A percentile compares a stretch with the other conserved stretches of the same genome.
Conservation (phyloP, 2,888 invertebrate genomes). For the Erannis defoliaria region DNA sequence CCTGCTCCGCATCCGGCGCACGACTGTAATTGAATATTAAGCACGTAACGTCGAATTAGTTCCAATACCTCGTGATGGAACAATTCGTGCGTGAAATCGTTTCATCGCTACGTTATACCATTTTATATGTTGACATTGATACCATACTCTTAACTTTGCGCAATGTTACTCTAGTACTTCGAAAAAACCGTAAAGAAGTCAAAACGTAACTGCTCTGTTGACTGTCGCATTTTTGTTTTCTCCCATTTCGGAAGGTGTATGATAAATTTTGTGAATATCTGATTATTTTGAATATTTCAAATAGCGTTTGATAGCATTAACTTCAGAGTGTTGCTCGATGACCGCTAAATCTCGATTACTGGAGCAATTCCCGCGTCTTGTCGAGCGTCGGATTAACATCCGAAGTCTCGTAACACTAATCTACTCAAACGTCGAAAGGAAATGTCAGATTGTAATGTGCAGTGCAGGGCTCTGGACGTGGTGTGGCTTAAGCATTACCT, state of each 20-base stretch:
- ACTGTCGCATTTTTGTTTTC: not conserved
- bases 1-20: conserved; percentile 62
- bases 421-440: conserved; percentile 86
- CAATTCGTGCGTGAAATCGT: conserved; percentile 50
- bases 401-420: conserved; percentile 83
- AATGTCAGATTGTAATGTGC: conserved; percentile 86
- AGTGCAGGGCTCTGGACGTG: conserved; percentile 76
- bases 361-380: conserved; percentile 80
- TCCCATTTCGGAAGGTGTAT: not conserved
- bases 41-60: conserved; percentile 53
- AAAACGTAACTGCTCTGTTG: too few relatives aligned
- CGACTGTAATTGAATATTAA: conserved; percentile 68
- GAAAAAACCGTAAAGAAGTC: too few relatives aligned
- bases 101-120: conserved; percentile 38
- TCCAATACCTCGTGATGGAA: conserved; percentile 46
- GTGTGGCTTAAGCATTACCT: conserved; percentile 76
- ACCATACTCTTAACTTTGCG: not conserved
- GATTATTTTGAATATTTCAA: not conserved
- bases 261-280: not conserved
- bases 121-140: conserved; percentile 9
- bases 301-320: conserved; percentile 46
- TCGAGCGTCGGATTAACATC: conserved; percentile 84
- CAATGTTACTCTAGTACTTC: too few relatives aligned
- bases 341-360: conserved; percentile 79
- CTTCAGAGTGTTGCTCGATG: conserved; percentile 56